Evolutionary conservation across 2,888 invertebrate species (phyloP), one percentile per base, ranked within the genome.

Genomic region (Oligia strigilis): DNA sequence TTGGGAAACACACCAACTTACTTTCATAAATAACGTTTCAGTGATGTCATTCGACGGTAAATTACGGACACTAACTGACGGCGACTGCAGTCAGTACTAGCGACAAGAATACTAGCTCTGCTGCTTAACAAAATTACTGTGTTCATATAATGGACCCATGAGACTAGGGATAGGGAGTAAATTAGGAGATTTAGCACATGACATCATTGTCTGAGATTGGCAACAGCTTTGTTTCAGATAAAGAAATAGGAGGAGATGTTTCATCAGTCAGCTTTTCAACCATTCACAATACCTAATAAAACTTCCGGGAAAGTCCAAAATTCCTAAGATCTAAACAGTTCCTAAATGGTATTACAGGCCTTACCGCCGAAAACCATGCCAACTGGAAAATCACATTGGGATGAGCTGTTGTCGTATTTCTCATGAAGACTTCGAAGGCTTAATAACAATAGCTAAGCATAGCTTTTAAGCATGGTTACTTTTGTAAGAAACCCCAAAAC

Each of bases 401-500:
- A 1, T 40, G 40, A 72, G 40, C 1, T 43, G 1, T 43, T 19
- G 11, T 58, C 8, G 4, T 40, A n/a, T 40, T n/a, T 29, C 23
- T 14, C 13, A 14, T 19, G 4, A 58, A 4, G 3, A 29, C 11
- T 55, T 69, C 23, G 29, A 40, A 74, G 1, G 1, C 13, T n/a
- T 49, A 29, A n/a, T 11, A n/a, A 23, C 11, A 14, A 58, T 46
- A 64, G 17, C 8, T 78, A 52, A 55, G 36, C 36, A 66, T 13
- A 29, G 2, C 17, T 40, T 29, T 58, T 58, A n/a, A n/a, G 49
- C 49, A 17, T 36, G 14, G 43, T 82, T 36, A n/a, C 46, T 82
- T 67, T 40, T 40, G 58, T 49, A 72, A n/a, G 17, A 13, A 8
- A 82, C 66, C 46, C 36, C 13, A 67, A 74, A 72, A 52, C 14